Base-by-base conservation (phyloP, 2,888 invertebrate species). In the Ophion costatus region DNA sequence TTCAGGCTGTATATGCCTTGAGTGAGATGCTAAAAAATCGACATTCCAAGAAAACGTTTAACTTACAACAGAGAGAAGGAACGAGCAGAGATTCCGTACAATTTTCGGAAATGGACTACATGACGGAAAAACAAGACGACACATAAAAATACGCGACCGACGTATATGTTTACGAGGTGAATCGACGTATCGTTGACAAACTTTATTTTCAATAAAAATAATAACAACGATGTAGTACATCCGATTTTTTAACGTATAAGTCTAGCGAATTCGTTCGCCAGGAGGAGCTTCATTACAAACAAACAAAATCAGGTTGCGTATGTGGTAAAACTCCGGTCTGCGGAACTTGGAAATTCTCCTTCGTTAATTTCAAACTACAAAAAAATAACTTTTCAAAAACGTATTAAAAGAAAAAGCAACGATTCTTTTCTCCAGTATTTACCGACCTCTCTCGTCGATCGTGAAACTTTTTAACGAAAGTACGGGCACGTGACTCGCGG, bases 401-500 rank as follows among this genome's bases (percentile, higher is more conserved):
- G 10, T 59, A 20, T 1, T 24, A 14, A 17, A 29, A 22, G 14
- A 24, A 33, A 33, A 33, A 7, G 4, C 22, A 57, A 56, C 29
- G 22, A 71, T 56, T 57, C 17, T 24, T 20, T 17, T 33, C 33
- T 7, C 66, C 20, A 6, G 29, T 24, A 56, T 70, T 70, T 70
- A 17, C 5, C 56, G 56, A 56, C 14, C n/a, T 56, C 22, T 24
- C 22, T 24, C n/a, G 17, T 70, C 14, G 17, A 22, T 42, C 51
- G 42, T 63, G 24, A 64, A 84, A 84, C 17, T 70, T 67, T 71
- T 11, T 67, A 73, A 76, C 33, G 29, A 56, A 61, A 61, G 67
- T 79, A 10, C 14, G 17, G 45, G 33, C 66, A 73, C 82, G 78
- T 57, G 51, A 79, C 82, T 84, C 33, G 45, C 56, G 22, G 33